Conservation (phyloP, 2,888 invertebrate species). For the Gisinianus flammeolus region DNA sequence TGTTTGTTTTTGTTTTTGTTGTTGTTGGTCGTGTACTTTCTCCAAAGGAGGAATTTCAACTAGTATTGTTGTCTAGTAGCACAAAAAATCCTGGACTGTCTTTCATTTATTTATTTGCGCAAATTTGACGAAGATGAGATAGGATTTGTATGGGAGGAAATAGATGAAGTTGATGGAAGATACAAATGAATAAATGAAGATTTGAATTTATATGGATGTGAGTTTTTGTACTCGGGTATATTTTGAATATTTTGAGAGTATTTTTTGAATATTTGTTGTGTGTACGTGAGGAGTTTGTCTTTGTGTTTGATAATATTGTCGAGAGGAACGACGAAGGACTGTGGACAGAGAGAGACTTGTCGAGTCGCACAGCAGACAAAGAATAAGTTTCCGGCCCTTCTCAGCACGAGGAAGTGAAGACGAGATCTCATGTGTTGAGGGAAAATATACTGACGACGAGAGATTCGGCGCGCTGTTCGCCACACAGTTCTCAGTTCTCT, state of each 20-base stretch:
- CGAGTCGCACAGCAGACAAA: slow-evolving; percentile 50
- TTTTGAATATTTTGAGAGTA: not conserved
- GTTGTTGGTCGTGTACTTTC: too few species aligned
- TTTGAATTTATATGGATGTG: not conserved
- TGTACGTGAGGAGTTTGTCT: not conserved
- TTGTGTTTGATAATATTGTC: not conserved
- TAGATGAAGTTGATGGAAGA: too few species aligned
- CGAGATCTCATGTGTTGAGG: not conserved
- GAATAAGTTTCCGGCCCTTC: slow-evolving; percentile 55
- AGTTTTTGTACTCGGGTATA: not conserved
- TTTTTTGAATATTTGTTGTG: not conserved
- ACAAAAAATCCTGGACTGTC: too few species aligned
- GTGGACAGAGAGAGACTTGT: slow-evolving; percentile 43
- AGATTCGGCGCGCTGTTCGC: slow-evolving; percentile 36
- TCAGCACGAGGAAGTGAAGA: slow-evolving; percentile 52
- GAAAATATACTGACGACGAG: not conserved
- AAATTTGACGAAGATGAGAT: too few species aligned
- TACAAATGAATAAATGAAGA: too few species aligned
- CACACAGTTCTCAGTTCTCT: too few species aligned
- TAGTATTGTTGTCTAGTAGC: too few species aligned
- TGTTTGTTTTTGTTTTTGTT: too few species aligned
- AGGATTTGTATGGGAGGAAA: too few species aligned
- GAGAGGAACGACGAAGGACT: not conserved
- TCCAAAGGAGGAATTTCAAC: too few species aligned
- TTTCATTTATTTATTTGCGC: too few species aligned